phyloP scores from a whole-genome alignment of 1,140 invertebrate species.

The Conopomorpha cramerella region DNA sequence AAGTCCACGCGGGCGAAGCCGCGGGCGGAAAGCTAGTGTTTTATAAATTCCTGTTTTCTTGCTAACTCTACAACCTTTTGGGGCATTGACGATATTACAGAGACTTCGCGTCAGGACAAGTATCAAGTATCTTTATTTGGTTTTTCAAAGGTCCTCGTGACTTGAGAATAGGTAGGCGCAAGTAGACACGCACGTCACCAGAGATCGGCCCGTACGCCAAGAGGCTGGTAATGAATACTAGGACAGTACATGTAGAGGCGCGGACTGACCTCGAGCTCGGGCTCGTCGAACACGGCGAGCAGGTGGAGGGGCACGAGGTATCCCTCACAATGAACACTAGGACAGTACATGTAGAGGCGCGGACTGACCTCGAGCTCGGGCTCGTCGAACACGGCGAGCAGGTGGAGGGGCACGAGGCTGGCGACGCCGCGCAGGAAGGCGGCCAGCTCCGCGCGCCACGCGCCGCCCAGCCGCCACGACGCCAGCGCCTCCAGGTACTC shows the following conservation, averaged over 20 bases:
- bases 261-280: constrained; percentile 85
- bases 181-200: too few species aligned
- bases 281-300: constrained; percentile 94
- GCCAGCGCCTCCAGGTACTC: constrained; percentile 88
- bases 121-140: too few species aligned
- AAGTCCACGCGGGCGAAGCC: too few species aligned
- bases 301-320: constrained; percentile 91
- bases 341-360: constrained; percentile 69
- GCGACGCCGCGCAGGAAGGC: constrained; percentile 88
- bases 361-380: constrained; percentile 89
- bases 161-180: too few species aligned
- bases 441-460: constrained; percentile 83
- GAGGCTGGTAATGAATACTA: neutral
- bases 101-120: too few species aligned
- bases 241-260: neutral
- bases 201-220: neutral
- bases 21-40: too few species aligned
- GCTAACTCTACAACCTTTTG: too few species aligned
- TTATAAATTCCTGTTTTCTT: too few species aligned
- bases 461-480: constrained; percentile 82
- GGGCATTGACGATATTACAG: too few species aligned
- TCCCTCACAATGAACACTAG: constrained; percentile 88
- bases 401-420: constrained; percentile 89
- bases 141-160: too few species aligned
- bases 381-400: constrained; percentile 94